phyloP scores from a whole-genome alignment of 2,113 vertebrate species.

The Pelecanoides urinatrix region DNA sequence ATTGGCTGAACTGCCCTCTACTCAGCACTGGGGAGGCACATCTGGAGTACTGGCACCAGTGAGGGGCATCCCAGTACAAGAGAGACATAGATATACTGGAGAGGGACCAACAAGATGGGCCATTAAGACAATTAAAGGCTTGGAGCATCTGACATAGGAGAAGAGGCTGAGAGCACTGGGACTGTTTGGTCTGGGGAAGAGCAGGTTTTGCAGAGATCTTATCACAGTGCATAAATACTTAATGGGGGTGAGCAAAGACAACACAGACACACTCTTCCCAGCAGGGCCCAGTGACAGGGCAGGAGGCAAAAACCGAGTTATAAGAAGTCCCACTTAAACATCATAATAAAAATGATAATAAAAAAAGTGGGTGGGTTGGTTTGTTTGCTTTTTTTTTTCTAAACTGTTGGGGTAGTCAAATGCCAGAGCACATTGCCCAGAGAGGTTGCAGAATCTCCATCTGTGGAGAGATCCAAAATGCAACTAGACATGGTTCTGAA shows the following conservation, averaged over 20 bases:
- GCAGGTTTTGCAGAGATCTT: not conserved
- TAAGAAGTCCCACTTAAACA: not conserved
- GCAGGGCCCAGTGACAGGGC: not conserved
- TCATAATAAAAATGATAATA: not conserved
- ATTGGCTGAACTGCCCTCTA: not conserved
- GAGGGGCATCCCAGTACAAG: no score
- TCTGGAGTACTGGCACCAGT: not conserved
- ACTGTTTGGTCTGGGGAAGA: not conserved
- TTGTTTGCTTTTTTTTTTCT: not conserved
- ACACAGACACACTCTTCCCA: not conserved
- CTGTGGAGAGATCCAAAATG: not conserved
- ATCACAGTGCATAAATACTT: not conserved
- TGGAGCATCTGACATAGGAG: not conserved
- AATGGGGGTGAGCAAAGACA: not conserved
- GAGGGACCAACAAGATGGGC: not conserved
- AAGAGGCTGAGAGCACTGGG: not conserved
- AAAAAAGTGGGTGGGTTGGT: not conserved
- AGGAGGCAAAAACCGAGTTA: not conserved
- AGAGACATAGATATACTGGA: not conserved
- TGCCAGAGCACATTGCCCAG: not conserved
- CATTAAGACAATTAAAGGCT: not conserved
- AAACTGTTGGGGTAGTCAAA: fast-evolving
- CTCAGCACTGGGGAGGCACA: not conserved
- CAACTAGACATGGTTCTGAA: not conserved
- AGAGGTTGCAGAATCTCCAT: not conserved